Evolutionary conservation across 2,888 invertebrate genomes (phyloP), one percentile per base, ranked within the genome.

Genomic region (Leptopterna dolabrata): DNA sequence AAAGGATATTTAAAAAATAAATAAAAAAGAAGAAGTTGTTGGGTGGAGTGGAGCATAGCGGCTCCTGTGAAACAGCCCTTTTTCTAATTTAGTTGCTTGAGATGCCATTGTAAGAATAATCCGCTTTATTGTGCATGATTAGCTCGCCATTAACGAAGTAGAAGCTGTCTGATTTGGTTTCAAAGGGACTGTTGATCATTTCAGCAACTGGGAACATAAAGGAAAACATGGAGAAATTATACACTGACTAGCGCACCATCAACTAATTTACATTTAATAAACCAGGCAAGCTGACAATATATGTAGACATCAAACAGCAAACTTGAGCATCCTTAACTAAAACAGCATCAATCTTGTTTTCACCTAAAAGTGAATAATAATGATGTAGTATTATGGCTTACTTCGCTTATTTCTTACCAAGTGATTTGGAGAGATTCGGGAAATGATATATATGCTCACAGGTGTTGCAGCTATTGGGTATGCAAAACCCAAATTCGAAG

Each of bases 401-500:
- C 36, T 36, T 36, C 2, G 7, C 2, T 36, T 2, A 7, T 1
- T 24, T 87, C 94, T 94, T 94, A 98, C 98, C 95, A 91, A 98
- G 93, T 91, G 97, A 96, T 83, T 95, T 94, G 89, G 96, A 95
- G 90, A 99, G 93, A 88, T 95, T 94, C 14, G 99, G 99, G 93
- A 99, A 99, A 93, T 99, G 98, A 91, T 99, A 99, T 92, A 99
- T 99, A 92, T 99, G 99, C 93, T 99, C 99, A 92, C 99, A 99
- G 14, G 98, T 98, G 92, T 99, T 99, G 91, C 96, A 95, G 89
- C 98, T 99, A 92, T 97, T 97, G 73, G 99, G 99, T 92, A 99
- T 99, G 92, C 99, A 99, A 92, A 98, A 99, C 76, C 99, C 99
- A 94, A 99, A 99, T 92, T 99, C 98, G 93, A 99, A 99, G 92